phyloP scores from a whole-genome alignment of 2,797 vertebrate genomes.

The Phaenicophaeus curvirostris region DNA sequence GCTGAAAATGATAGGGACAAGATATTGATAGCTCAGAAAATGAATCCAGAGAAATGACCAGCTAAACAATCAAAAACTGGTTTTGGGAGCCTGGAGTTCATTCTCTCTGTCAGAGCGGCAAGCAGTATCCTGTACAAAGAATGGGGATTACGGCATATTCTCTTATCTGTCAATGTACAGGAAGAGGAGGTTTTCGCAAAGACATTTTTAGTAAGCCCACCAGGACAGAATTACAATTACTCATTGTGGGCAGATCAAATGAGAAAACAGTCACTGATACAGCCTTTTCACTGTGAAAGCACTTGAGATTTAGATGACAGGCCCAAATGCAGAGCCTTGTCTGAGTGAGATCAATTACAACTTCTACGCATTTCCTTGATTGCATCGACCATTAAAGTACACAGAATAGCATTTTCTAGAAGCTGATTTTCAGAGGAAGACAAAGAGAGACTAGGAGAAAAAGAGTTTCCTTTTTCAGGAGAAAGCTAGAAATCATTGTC shows the following conservation, averaged over 20 bases:
- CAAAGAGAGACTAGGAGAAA: not conserved
- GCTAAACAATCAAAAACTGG: conserved; percentile 13
- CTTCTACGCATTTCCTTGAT: not conserved
- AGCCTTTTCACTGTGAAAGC: not conserved
- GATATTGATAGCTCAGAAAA: conserved; percentile 16
- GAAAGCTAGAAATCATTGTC: not conserved
- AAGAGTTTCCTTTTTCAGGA: not conserved
- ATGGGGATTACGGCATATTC: not conserved
- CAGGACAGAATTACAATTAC: conserved; percentile 39
- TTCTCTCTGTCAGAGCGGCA: conserved; percentile 2
- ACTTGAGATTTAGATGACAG: not conserved
- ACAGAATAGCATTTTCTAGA: not conserved
- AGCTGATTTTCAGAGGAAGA: not conserved
- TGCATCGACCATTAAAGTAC: not conserved
- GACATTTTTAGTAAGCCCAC: conserved; percentile 27
- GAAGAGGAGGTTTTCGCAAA: conserved; percentile 7
- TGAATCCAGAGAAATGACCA: not conserved
- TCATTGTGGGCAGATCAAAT: conserved; percentile 23
- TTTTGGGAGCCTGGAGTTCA: not conserved
- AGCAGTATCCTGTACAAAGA: not conserved
- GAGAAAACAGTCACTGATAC: not conserved
- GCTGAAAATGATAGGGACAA: conserved; percentile 9
- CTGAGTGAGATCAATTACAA: conserved; percentile 7
- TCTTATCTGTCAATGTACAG: not conserved
- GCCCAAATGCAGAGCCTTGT: not conserved